Evolutionary conservation across 2,797 vertebrate genomes (phyloP).

Genomic region (Peromyscus melanophrys): DNA sequence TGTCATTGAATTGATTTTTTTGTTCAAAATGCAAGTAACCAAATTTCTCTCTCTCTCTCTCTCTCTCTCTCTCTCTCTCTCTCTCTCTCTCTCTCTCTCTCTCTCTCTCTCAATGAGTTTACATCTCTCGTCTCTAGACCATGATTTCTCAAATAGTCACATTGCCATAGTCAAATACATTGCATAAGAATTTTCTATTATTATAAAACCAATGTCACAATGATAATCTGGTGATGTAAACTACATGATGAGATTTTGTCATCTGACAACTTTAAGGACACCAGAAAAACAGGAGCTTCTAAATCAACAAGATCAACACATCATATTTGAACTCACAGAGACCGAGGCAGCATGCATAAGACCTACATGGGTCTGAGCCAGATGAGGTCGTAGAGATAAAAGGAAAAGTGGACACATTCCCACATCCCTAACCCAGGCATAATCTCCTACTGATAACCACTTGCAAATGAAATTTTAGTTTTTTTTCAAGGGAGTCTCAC

Average conservation of each 20-base stretch:
- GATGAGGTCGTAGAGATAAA: neutral
- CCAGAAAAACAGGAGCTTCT: neutral
- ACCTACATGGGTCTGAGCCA: neutral
- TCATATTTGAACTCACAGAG: neutral
- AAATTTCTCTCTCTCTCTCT: neutral
- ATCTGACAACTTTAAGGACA: neutral
- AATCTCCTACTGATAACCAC: neutral
- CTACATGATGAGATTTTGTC: neutral
- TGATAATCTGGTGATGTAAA: neutral
- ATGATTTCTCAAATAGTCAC: neutral
- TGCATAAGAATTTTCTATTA: neutral
- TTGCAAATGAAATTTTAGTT: neutral
- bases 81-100: too few species aligned
- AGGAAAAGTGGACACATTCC: too few species aligned
- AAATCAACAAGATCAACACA: neutral
- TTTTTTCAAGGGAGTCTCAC: neutral
- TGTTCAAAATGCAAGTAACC: neutral
- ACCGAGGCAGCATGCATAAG: neutral
- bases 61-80: neutral
- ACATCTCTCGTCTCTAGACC: neutral
- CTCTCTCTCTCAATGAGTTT: neutral
- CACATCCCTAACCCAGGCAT: neutral
- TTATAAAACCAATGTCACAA: neutral
- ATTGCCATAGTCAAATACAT: neutral
- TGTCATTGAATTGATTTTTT: neutral